These are phyloP conservation scores for Sphaerodactylus townsendi DNA, from an alignment of 2,113 vertebrate species.

Conservation along the genomic window DNA sequence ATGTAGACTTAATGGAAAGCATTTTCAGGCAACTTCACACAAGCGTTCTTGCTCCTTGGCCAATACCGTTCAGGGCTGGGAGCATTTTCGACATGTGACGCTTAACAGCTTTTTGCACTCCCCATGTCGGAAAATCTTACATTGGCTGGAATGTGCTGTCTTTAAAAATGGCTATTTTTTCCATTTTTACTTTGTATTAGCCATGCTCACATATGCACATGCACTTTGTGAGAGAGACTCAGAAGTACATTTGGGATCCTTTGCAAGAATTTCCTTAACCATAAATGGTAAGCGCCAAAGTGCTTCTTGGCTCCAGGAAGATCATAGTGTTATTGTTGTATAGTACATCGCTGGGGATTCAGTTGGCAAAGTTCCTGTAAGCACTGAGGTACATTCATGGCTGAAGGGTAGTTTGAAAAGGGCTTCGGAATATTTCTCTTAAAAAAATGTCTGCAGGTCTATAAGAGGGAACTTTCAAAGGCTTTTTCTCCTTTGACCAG, in stretches of 20 bases:
- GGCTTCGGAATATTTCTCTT: background rate
- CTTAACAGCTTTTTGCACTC: background rate
- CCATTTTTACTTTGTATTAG: no score
- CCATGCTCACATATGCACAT: background rate
- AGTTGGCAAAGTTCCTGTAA: background rate
- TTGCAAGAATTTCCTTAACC: background rate
- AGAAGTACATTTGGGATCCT: background rate
- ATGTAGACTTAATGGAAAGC: conserved; percentile 34
- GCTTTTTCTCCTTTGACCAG: background rate
- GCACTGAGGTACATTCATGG: conserved; percentile 20
- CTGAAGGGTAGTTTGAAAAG: background rate
- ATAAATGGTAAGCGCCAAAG: conserved; percentile 9
- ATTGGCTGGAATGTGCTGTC: background rate
- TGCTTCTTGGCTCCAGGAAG: background rate
- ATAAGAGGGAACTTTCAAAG: background rate
- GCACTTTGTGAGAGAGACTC: no score
- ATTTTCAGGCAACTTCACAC: conserved; percentile 23
- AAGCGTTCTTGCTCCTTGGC: conserved; percentile 23
- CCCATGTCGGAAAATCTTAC: background rate
- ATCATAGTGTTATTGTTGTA: background rate
- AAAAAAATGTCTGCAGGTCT: background rate
- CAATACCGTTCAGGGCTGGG: conserved; percentile 23
- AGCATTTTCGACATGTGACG: background rate
- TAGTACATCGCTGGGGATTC: background rate
- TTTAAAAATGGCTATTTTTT: background rate